A percentile compares a stretch with the other conserved stretches of the same genome.
These are phyloP conservation scores for Leptinotarsa peninsularis DNA, from an alignment of 2,888 invertebrate species.

Conservation along the genomic window DNA sequence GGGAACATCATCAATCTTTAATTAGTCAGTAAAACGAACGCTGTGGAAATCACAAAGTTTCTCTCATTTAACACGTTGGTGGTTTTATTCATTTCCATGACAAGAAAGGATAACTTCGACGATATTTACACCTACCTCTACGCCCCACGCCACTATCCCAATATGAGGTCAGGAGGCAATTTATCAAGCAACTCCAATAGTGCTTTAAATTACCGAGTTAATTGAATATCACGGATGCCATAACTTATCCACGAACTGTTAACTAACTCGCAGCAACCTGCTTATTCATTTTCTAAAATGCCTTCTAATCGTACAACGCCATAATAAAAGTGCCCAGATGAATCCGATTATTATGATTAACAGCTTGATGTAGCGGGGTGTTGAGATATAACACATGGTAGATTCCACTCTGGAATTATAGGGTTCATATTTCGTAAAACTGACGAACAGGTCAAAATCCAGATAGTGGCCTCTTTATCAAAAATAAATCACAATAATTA, in stretches of 20 bases:
- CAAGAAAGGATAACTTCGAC: not conserved
- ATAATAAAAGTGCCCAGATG: slow-evolving; percentile 31
- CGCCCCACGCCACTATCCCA: slow-evolving; percentile 20
- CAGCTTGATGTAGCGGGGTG: slow-evolving; percentile 21
- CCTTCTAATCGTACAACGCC: slow-evolving; percentile 37
- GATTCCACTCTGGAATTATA: not conserved
- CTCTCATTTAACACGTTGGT: slow-evolving; percentile 1
- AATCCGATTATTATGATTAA: slow-evolving; percentile 36
- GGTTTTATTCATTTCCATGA: not conserved
- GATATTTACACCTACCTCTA: slow-evolving; percentile 6
- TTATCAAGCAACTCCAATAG: slow-evolving; percentile 13
- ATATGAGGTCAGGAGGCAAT: slow-evolving; percentile 20
- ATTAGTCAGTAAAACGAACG: not conserved
- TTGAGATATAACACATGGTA: slow-evolving; percentile 28
- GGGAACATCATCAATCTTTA: not conserved
- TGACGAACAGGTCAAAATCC: not conserved
- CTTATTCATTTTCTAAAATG: slow-evolving; percentile 42
- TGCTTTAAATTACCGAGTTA: slow-evolving; percentile 49
- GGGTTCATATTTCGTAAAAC: not conserved
- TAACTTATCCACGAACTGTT: slow-evolving; percentile 25
- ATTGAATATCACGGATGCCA: slow-evolving; percentile 50
- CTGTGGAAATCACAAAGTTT: not conserved
- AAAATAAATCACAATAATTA: not conserved
- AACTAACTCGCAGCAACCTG: slow-evolving; percentile 29
- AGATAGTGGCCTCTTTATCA: not conserved